Evolutionary conservation across 2,888 invertebrate species (phyloP), one percentile per base, ranked within the genome.

Genomic region (Lucinisca nassula): DNA sequence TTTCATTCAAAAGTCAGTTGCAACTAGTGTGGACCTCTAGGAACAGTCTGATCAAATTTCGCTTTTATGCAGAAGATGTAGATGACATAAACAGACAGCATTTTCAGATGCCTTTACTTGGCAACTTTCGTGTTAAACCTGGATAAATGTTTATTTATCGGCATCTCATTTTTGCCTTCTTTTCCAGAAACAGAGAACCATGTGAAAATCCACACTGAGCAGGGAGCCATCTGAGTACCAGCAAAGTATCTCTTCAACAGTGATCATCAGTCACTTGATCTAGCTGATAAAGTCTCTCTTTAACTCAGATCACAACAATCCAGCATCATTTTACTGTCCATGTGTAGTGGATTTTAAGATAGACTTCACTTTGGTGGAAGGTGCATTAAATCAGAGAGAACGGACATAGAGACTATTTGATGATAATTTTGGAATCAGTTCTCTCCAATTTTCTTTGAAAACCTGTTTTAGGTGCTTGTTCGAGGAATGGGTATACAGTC

Each of bases 131-230:
- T n/a, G n/a, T n/a, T n/a, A n/a, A n/a, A n/a, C n/a, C n/a, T n/a
- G n/a, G n/a, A n/a, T n/a, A n/a, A n/a, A 45, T 12, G 17, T 45
- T 45, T 45, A 45, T 45, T 45, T 45, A 12, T 8, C 8, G 45
- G 45, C 45, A 45, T 45, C 8, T 8, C 17, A 12, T 73, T 55
- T 14, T 0, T 74, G n/a, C n/a, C n/a, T 67, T 24, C 72, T n/a
- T 51, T 84, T 86, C 45, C 86, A 86, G 86, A 86, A 10, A 76
- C 83, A 37, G 80, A 79, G 1, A 76, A n/a, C n/a, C n/a, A 49
- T 72, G 86, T 86, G 55, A 76, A 79, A 73, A 61, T 82, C 79
- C 86, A 83, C 45, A 35, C 67, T n/a, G 67, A 67, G 35, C 67
- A 67, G 30, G 67, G 67, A 67, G 67, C 67, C 67, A 67, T 67